Evolutionary conservation across 2,113 vertebrate genomes (phyloP), one percentile per base, ranked within the genome.

Genomic region (Martes martes): DNA sequence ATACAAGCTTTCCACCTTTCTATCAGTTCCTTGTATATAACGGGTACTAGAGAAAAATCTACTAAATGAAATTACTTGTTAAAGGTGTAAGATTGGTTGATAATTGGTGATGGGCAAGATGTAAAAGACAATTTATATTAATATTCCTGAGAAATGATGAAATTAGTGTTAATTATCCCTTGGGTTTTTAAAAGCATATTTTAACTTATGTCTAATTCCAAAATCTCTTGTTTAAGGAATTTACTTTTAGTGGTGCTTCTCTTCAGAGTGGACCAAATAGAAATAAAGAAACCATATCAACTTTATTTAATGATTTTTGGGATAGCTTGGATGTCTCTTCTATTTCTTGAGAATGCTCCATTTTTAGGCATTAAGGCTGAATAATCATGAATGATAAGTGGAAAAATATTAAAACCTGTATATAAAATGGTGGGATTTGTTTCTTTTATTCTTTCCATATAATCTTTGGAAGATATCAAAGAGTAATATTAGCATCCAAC

Each of bases 371-470:
- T 95, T 59, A 81, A 28, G 47, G 16, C 23, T 87, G 16, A 97
- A 92, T 91, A 96, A 50, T 63, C 47, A 65, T 91, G n/a, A 91
- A 89, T 87, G 50, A 78, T 69, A 96, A 95, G 71, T 94, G 63
- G 84, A 6, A 94, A 82, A 95, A 86, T 78, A 73, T 59, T 84
- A 87, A 93, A 93, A 85, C 15, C 7, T 73, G 15, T 83, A 69
- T 52, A 83, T 55, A 83, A 96, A 94, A 45, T 50, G 1, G 14
- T 91, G 16, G 39, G 71, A 73, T 84, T 52, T 94, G 28, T 94
- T 97, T 87, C 23, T 89, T 81, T 84, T 81, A 71, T 84, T 86
- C 26, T 39, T 92, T 80, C 24, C 85, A 65, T 80, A 90, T 96
- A 93, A 74, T 83, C 23, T 93, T 81, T 79, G 18, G 55, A 50